These are phyloP conservation scores for Monodelphis domestica DNA, from an alignment of 2,797 vertebrate species.

Conservation along the genomic window DNA sequence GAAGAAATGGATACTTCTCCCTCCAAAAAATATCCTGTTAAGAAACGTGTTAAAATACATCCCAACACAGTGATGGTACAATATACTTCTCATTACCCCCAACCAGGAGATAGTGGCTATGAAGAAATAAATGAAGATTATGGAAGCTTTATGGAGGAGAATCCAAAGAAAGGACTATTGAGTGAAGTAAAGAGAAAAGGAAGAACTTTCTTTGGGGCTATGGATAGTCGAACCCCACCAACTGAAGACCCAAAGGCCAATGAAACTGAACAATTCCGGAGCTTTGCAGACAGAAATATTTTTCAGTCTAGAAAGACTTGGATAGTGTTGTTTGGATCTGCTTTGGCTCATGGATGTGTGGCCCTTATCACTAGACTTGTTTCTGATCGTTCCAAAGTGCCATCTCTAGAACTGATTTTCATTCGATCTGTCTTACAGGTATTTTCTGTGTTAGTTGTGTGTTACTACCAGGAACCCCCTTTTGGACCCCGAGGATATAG, in stretches of 20 bases:
- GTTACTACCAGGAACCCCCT: conserved; percentile 92
- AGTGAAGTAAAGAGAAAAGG: conserved; percentile 87
- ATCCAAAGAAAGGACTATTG: conserved; percentile 91
- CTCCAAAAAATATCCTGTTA: conserved; percentile 89
- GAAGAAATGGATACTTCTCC: conserved; percentile 91
- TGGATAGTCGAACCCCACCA: conserved; percentile 86
- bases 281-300: conserved; percentile 90
- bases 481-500: conserved; percentile 94
- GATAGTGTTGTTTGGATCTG: conserved; percentile 93
- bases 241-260: conserved; percentile 83
- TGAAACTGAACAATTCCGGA: conserved; percentile 89
- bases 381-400: conserved; percentile 93
- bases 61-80: conserved; percentile 96
- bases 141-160: conserved; percentile 92
- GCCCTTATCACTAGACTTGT: conserved; percentile 93
- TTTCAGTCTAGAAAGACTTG: conserved; percentile 93
- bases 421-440: conserved; percentile 94
- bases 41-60: conserved; percentile 97
- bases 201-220: conserved; percentile 90
- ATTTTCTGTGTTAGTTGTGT: conserved; percentile 90
- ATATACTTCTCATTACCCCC: conserved; percentile 95
- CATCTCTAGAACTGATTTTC: conserved; percentile 95
- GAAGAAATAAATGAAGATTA: conserved; percentile 93
- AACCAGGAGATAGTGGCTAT: conserved; percentile 93
- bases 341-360: conserved; percentile 93